Evolutionary conservation across 1,140 invertebrate species (phyloP).

Genomic region (Drosophila teissieri): DNA sequence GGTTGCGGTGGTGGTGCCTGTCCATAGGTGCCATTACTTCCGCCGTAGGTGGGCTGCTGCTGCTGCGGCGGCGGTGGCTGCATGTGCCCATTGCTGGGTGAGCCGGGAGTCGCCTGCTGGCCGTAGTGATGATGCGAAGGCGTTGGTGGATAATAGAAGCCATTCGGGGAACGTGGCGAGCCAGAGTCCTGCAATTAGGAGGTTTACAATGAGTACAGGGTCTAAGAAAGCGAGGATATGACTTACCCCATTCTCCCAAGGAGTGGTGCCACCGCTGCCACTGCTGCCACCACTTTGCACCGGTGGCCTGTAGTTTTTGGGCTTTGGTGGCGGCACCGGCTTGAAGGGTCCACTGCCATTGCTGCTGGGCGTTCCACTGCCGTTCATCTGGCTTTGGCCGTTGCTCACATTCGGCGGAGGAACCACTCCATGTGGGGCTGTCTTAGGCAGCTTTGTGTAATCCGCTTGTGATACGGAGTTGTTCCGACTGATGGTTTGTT

Average conservation of each 20-base stretch:
- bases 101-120: conserved; percentile 75
- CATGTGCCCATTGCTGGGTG: conserved; percentile 55
- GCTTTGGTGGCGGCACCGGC: conserved; percentile 95
- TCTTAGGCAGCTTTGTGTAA: conserved; percentile 85
- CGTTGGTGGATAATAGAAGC: conserved; percentile 83
- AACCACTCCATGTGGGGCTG: conserved; percentile 58
- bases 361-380: conserved; percentile 71
- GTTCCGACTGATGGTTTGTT: conserved; percentile 85
- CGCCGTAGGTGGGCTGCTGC: conserved; percentile 66
- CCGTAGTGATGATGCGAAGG: conserved; percentile 85
- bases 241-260: conserved; percentile 84
- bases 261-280: conserved; percentile 67
- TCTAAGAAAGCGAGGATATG: too few species aligned
- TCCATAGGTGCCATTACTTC: conserved; percentile 67
- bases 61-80: conserved; percentile 61
- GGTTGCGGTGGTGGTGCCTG: conserved; percentile 64
- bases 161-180: conserved; percentile 82
- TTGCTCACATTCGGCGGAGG: conserved; percentile 66
- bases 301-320: conserved; percentile 94
- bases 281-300: conserved; percentile 70
- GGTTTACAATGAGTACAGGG: not conserved
- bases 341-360: conserved; percentile 88
- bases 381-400: conserved; percentile 55
- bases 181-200: conserved; percentile 68
- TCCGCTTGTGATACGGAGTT: conserved; percentile 86